Evolutionary conservation across 1,140 invertebrate species (phyloP).

Genomic region (Oscheius sp.): DNA sequence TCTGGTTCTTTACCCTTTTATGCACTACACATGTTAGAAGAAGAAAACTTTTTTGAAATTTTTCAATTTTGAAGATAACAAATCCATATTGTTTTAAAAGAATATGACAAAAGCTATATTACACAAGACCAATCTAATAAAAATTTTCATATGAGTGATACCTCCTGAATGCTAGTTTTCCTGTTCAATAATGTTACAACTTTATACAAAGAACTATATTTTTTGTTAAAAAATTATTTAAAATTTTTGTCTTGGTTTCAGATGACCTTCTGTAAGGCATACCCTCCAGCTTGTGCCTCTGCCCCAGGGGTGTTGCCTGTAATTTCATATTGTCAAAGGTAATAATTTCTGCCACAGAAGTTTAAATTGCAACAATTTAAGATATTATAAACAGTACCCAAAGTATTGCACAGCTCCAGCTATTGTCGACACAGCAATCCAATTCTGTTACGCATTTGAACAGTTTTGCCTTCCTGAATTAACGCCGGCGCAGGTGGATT

Average conservation of each 20-base stretch:
- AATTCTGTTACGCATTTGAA: constrained; percentile 34
- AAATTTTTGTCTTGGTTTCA: not conserved
- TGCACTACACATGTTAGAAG: too few species aligned
- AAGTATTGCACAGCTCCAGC: not conserved
- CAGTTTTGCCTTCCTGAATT: constrained; percentile 28
- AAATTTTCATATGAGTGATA: too few species aligned
- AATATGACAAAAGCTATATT: not conserved
- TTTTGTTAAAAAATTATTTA: not conserved
- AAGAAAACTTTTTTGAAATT: not conserved
- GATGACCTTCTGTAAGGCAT: constrained; percentile 18
- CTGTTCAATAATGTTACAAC: too few species aligned
- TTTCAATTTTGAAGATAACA: not conserved
- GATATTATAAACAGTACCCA: constrained; percentile 5
- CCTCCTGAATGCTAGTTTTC: too few species aligned
- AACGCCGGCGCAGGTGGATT: not conserved
- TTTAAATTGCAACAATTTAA: not conserved
- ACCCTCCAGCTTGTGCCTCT: constrained; percentile 11
- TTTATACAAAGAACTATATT: too few species aligned
- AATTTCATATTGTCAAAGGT: constrained; percentile 24
- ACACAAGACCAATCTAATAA: too few species aligned
- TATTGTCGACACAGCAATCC: constrained; percentile 16
- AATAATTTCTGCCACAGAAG: too few species aligned
- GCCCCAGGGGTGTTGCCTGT: constrained; percentile 16
- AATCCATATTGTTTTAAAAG: too few species aligned
- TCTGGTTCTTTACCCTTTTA: too few species aligned